These are phyloP conservation scores for Ptychadena robeensis DNA, from an alignment of 2,797 vertebrate species.

Conservation along the genomic window DNA sequence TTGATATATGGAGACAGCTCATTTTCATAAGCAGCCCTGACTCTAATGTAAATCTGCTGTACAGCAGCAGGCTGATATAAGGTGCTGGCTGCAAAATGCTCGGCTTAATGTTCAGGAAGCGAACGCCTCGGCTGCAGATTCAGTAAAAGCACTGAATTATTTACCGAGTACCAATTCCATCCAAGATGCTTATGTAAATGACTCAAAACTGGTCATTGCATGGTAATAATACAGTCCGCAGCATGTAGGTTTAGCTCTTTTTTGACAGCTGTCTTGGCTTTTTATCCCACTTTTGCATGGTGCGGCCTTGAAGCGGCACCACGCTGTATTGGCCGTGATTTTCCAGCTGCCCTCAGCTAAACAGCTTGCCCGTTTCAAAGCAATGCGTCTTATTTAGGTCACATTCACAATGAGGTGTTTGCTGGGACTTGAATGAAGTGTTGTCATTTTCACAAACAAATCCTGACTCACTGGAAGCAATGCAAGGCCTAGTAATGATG, in stretches of 20 bases:
- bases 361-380: not conserved
- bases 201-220: constrained; percentile 69
- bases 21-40: constrained; percentile 34
- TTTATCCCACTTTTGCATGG: constrained; percentile 25
- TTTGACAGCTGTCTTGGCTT: constrained; percentile 67
- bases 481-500: no score
- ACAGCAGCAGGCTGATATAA: constrained; percentile 10
- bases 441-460: not conserved
- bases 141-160: constrained; percentile 71
- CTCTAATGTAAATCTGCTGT: constrained; percentile 37
- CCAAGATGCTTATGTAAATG: constrained; percentile 71
- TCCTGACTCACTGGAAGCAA: no score
- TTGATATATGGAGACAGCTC: constrained; percentile 40
- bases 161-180: constrained; percentile 68
- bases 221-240: constrained; percentile 65
- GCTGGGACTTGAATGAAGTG: not conserved
- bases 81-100: constrained; percentile 57
- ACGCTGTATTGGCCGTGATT: constrained; percentile 57
- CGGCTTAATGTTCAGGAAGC: constrained; percentile 62
- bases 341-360: not conserved
- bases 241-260: constrained; percentile 64
- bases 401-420: not conserved
- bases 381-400: constrained; percentile 39
- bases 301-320: constrained; percentile 49
- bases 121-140: constrained; percentile 61